Conservation (phyloP, 2,113 vertebrate species). For the Tetraodon nigroviridis region DNA sequence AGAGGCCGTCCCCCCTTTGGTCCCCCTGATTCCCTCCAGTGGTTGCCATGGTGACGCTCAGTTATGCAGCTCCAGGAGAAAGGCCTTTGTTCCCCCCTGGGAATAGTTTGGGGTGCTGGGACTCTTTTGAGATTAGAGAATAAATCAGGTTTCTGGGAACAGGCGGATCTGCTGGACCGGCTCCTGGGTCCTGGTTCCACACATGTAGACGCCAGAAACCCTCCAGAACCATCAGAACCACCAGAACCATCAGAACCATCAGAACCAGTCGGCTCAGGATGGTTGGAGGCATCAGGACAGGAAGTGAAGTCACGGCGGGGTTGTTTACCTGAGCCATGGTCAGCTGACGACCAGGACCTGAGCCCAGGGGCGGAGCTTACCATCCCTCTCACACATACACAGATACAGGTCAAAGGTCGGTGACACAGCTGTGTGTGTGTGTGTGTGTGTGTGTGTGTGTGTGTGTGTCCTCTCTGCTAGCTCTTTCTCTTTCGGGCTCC, state of each 20-base stretch:
- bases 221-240: too few relatives aligned
- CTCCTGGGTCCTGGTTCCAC: too few relatives aligned
- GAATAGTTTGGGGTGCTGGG: too few relatives aligned
- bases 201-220: too few relatives aligned
- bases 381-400: background rate
- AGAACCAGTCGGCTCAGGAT: too few relatives aligned
- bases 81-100: conserved; percentile 54
- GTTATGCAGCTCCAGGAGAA: conserved; percentile 58
- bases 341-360: conserved; percentile 26
- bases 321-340: conserved; percentile 25
- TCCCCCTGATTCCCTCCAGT: conserved; percentile 33
- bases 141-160: background rate
- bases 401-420: background rate
- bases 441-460: conserved; percentile 7
- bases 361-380: too few relatives aligned
- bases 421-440: background rate
- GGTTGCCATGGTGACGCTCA: conserved; percentile 59
- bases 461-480: background rate
- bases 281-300: too few relatives aligned
- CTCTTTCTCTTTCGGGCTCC: conserved; percentile 12
- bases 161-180: too few relatives aligned
- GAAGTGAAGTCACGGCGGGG: conserved; percentile 22
- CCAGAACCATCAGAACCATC: too few relatives aligned
- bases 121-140: too few relatives aligned
- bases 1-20: background rate